These are phyloP conservation scores for Tachycineta bicolor DNA, from an alignment of 2,113 vertebrate species.

Conservation along the genomic window DNA sequence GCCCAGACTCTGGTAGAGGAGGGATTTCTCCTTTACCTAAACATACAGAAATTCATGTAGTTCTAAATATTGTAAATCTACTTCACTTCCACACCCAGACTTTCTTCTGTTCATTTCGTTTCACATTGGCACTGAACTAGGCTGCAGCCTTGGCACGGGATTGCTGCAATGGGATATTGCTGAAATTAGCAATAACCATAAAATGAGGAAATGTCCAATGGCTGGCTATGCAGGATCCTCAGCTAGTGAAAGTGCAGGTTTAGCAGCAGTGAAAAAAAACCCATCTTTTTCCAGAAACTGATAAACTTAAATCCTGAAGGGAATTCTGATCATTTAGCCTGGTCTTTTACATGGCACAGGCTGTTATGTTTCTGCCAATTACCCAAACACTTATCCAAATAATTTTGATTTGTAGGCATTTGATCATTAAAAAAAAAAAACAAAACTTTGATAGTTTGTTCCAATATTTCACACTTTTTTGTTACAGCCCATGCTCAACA, in stretches of 20 bases:
- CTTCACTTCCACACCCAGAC: not conserved
- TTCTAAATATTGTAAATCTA: not conserved
- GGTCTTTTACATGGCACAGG: not conserved
- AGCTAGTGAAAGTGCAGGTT: not conserved
- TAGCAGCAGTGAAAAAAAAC: not conserved
- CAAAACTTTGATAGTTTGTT: not conserved
- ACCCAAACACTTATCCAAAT: not conserved
- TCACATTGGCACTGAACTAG: not conserved
- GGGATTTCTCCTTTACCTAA: not conserved
- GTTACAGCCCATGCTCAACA: not conserved
- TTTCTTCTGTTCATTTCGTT: not conserved
- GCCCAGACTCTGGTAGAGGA: not conserved
- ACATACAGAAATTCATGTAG: not conserved
- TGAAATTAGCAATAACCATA: not conserved
- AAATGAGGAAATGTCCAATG: not conserved
- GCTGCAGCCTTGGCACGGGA: not conserved
- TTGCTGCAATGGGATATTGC: not conserved
- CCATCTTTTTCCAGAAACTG: not conserved
- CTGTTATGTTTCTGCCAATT: not conserved
- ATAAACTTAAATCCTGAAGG: not conserved
- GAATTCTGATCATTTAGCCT: not conserved
- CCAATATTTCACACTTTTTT: not conserved
- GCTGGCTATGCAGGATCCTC: not conserved
- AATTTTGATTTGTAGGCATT: not conserved
- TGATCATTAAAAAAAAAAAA: accelerated